Percentiles rank a stretch among this genome's conserved stretches.
These are phyloP conservation scores for Sebastes melanostomus DNA, from an alignment of 2,797 vertebrate species.

Conservation along the genomic window DNA sequence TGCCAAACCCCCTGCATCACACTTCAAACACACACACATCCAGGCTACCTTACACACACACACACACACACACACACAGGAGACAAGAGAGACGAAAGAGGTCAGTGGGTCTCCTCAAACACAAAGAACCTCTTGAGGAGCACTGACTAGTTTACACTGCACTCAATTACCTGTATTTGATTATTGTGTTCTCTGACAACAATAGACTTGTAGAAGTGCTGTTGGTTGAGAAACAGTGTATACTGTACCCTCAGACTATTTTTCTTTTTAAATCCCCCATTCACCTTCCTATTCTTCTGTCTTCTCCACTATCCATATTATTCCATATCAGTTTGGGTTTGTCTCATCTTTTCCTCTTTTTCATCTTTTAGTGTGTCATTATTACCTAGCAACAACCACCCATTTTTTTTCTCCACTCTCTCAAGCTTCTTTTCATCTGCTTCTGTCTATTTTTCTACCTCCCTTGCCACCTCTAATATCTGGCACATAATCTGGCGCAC, in stretches of 20 bases:
- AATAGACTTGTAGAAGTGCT: slow-evolving; percentile 46
- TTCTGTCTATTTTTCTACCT: slow-evolving; percentile 39
- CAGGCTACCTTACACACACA: slow-evolving; percentile 8
- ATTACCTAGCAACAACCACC: slow-evolving; percentile 56
- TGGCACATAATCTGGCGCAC: slow-evolving; percentile 54
- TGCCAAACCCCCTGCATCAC: slow-evolving; percentile 44
- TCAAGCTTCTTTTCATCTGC: slow-evolving; percentile 35
- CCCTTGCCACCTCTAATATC: slow-evolving; percentile 51
- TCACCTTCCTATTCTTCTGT: neutral
- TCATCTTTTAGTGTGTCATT: slow-evolving; percentile 26
- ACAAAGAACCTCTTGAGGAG: slow-evolving; percentile 59
- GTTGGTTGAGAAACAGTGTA: neutral
- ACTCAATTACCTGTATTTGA: slow-evolving; percentile 78
- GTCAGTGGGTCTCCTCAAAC: slow-evolving; percentile 66
- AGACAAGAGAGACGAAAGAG: slow-evolving; percentile 43
- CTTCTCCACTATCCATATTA: neutral
- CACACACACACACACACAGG: neutral
- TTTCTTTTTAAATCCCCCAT: neutral
- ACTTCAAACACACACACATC: slow-evolving; percentile 53
- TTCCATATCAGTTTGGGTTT: neutral
- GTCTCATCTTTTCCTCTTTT: slow-evolving; percentile 25
- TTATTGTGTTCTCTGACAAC: slow-evolving; percentile 62
- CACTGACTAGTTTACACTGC: slow-evolving; percentile 66
- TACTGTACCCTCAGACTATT: neutral
- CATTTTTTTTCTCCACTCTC: neutral